phyloP scores from a whole-genome alignment of 1,140 invertebrate genomes.

The Drosophila micromelanica region DNA sequence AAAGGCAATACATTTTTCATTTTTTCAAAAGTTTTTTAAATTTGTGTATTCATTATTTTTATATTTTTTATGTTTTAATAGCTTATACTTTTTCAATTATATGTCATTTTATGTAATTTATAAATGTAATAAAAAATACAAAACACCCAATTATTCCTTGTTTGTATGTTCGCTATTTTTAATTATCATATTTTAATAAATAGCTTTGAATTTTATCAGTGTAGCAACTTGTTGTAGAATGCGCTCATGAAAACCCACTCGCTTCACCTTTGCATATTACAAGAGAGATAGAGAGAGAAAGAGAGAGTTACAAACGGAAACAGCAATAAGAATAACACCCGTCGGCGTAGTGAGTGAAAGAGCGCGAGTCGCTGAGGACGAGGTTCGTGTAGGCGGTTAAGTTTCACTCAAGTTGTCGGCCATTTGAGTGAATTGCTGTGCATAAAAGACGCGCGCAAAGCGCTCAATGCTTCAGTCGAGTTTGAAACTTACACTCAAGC shows the following conservation, averaged over 20 bases:
- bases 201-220: slow-evolving; percentile 8
- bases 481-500: slow-evolving; percentile 84
- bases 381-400: slow-evolving; percentile 44
- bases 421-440: slow-evolving; percentile 29
- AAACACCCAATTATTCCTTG: too few relatives aligned
- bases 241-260: background rate
- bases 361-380: slow-evolving; percentile 11
- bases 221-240: slow-evolving; percentile 43
- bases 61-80: too few relatives aligned
- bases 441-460: slow-evolving; percentile 70
- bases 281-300: background rate
- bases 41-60: too few relatives aligned
- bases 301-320: too few relatives aligned
- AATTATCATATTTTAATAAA: background rate
- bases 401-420: slow-evolving; percentile 38
- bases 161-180: background rate
- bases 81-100: too few relatives aligned
- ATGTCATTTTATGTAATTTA: too few relatives aligned
- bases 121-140: too few relatives aligned
- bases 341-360: slow-evolving; percentile 11
- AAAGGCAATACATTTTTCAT: too few relatives aligned
- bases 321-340: slow-evolving; percentile 4
- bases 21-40: too few relatives aligned
- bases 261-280: slow-evolving; percentile 31
- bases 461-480: slow-evolving; percentile 82